These are phyloP conservation scores for Hippopotamyrus pictus DNA, from an alignment of 2,797 vertebrate species.

Conservation along the genomic window DNA sequence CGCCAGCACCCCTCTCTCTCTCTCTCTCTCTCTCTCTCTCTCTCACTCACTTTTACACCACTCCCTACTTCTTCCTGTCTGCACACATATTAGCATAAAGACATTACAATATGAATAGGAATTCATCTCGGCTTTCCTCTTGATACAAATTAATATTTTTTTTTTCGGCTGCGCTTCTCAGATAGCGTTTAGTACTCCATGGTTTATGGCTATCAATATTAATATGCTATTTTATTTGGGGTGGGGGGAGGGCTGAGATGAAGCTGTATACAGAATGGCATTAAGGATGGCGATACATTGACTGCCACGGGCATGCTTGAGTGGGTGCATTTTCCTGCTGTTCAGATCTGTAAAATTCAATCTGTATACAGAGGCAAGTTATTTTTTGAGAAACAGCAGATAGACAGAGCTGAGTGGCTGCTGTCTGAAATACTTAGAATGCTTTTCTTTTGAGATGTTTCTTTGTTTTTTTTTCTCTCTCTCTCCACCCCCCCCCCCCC, in stretches of 20 bases:
- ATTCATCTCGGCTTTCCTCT: conserved; percentile 78
- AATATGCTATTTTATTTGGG: conserved; percentile 72
- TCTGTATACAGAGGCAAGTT: conserved; percentile 72
- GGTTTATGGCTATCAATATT: conserved; percentile 83
- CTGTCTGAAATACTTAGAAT: conserved; percentile 66
- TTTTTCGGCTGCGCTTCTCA: conserved; percentile 59
- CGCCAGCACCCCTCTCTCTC: conserved; percentile 37
- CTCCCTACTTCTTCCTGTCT: conserved; percentile 45
- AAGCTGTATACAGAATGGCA: conserved; percentile 77
- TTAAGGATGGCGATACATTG: conserved; percentile 74
- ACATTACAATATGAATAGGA: conserved; percentile 73
- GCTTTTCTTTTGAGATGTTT: conserved; percentile 18
- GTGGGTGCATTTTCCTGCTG: conserved; percentile 70
- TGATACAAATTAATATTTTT: conserved; percentile 71
- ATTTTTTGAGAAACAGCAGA: conserved; percentile 68
- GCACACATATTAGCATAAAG: conserved; percentile 71
- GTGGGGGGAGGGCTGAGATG: conserved; percentile 70
- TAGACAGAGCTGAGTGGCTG: conserved; percentile 64
- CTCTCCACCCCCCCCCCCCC: background rate
- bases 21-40: conserved; percentile 47
- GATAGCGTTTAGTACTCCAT: conserved; percentile 57
- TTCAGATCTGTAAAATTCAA: conserved; percentile 80
- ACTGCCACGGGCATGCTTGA: conserved; percentile 74
- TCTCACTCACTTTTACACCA: conserved; percentile 28
- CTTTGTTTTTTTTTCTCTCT: conserved; percentile 23